A percentile compares a stretch with the other conserved stretches of the same genome.
Evolutionary conservation across 2,888 invertebrate species (phyloP).

Genomic region (Trisateles emortualis): DNA sequence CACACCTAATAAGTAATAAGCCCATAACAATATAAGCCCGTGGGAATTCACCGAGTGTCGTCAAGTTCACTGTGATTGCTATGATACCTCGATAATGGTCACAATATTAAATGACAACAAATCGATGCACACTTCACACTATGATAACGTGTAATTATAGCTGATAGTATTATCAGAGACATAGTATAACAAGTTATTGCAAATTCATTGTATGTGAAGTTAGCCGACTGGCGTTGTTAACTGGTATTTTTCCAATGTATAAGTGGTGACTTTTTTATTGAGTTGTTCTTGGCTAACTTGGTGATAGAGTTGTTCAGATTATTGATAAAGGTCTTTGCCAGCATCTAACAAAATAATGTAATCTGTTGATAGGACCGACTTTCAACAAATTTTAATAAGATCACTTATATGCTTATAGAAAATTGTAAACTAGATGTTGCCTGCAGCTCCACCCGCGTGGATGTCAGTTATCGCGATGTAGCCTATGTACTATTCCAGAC

Average conservation of each 20-base stretch:
- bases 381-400: no score
- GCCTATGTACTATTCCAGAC: no score
- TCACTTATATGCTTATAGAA: no score
- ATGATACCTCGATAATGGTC: conserved; percentile 49
- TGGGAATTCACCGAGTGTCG: conserved; percentile 49
- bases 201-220: conserved; percentile 35
- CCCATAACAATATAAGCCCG: conserved; percentile 26
- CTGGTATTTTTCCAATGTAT: background rate
- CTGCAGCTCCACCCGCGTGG: no score
- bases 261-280: no score
- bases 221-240: conserved; percentile 27
- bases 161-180: conserved; percentile 41
- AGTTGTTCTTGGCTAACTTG: no score
- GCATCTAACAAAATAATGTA: no score
- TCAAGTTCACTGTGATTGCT: conserved; percentile 54
- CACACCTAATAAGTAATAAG: conserved; percentile 22
- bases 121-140: conserved; percentile 45
- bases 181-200: conserved; percentile 43
- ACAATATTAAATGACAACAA: conserved; percentile 59
- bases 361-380: no score
- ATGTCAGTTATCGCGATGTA: no score
- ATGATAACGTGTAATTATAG: conserved; percentile 44
- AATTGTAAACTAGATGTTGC: no score
- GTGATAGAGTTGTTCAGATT: no score
- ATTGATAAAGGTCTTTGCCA: no score